phyloP scores from a whole-genome alignment of 2,113 vertebrate species.

The Seriola rivoliana region DNA sequence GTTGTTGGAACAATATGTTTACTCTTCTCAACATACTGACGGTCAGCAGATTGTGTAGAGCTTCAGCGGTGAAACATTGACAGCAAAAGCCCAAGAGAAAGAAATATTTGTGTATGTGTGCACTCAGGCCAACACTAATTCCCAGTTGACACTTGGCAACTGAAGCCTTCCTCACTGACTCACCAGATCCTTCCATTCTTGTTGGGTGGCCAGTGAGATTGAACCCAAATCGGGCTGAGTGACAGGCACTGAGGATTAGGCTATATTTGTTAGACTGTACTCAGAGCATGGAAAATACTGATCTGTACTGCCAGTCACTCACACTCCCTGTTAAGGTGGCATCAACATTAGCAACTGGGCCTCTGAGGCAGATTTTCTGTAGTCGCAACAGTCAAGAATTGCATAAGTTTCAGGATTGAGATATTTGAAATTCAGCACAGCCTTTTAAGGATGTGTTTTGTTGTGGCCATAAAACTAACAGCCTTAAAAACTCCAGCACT shows the following conservation, averaged over 20 bases:
- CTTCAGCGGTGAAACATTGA: slow-evolving; percentile 40
- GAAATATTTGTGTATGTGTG: slow-evolving; percentile 45
- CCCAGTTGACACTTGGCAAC: slow-evolving; percentile 56
- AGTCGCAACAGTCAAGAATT: not conserved
- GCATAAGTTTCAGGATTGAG: slow-evolving; percentile 9
- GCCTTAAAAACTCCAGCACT: not conserved
- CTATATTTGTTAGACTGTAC: slow-evolving; percentile 62
- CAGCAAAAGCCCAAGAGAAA: slow-evolving; percentile 33
- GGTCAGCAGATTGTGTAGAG: slow-evolving; percentile 57
- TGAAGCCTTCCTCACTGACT: slow-evolving; percentile 51
- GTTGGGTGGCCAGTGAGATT: slow-evolving; percentile 44
- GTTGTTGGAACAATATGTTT: slow-evolving; percentile 31
- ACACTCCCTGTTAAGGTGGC: slow-evolving; percentile 32
- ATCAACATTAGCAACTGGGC: slow-evolving; percentile 31
- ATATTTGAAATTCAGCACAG: slow-evolving; percentile 2
- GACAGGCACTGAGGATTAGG: slow-evolving; percentile 45
- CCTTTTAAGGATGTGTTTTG: not conserved
- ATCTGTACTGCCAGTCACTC: slow-evolving; percentile 34
- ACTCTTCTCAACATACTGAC: slow-evolving; percentile 27
- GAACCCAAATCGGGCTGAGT: slow-evolving; percentile 54
- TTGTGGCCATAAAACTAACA: not conserved
- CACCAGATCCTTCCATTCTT: slow-evolving; percentile 52
- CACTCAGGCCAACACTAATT: slow-evolving; percentile 42
- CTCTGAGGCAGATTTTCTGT: slow-evolving; percentile 21
- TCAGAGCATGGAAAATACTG: slow-evolving; percentile 62